phyloP scores from a whole-genome alignment of 2,113 vertebrate genomes.

The Laterallus jamaicensis region DNA sequence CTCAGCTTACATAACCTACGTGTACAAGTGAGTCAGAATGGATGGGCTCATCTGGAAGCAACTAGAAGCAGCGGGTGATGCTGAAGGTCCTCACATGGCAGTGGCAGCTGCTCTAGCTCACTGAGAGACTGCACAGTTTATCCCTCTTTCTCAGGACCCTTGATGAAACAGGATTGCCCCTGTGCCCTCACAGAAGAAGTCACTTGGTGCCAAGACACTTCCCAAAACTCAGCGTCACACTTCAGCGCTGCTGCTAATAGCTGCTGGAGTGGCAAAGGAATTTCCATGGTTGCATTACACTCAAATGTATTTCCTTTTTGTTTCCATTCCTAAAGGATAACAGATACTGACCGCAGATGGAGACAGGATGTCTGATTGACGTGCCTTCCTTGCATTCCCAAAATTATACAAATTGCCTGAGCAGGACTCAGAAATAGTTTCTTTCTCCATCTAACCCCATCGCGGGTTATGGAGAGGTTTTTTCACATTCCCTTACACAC shows the following conservation, averaged over 20 bases:
- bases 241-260: not conserved
- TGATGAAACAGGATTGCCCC: no score
- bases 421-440: not conserved
- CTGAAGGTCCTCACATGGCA: not conserved
- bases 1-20: fast-evolving
- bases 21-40: not conserved
- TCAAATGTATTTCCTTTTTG: not conserved
- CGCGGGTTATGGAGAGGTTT: not conserved
- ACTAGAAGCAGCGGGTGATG: not conserved
- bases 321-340: not conserved
- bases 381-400: not conserved
- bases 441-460: not conserved
- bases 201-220: not conserved
- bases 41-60: not conserved
- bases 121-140: fast-evolving
- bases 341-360: not conserved
- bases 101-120: not conserved
- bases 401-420: not conserved
- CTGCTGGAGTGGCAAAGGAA: not conserved
- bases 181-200: not conserved
- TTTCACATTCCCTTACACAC: not conserved
- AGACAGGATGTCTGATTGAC: not conserved
- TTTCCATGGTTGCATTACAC: not conserved
- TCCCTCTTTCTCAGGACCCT: not conserved
- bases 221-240: not conserved